These are phyloP conservation scores for Drosophila tani DNA, from an alignment of 1,140 invertebrate species.

Conservation along the genomic window DNA sequence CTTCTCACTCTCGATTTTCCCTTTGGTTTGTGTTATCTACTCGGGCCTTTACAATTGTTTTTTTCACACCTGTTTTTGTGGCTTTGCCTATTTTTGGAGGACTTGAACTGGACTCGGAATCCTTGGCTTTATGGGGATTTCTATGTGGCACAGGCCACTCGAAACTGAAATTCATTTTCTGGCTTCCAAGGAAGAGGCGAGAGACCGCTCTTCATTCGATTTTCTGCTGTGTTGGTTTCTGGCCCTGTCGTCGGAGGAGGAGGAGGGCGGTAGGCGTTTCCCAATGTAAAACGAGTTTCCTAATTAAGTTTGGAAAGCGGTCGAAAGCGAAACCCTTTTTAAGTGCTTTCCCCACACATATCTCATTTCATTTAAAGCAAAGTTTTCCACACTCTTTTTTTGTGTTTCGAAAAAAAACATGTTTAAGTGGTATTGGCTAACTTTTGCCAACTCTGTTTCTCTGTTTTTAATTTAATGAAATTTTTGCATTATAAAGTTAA, in stretches of 20 bases:
- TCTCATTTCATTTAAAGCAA: conserved; percentile 68
- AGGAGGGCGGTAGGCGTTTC: background rate
- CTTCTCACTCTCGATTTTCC: conserved; percentile 9
- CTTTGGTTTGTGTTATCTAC: conserved; percentile 14
- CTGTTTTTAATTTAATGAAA: conserved; percentile 32
- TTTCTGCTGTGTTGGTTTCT: conserved; percentile 64
- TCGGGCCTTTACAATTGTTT: conserved; percentile 21
- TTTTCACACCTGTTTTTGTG: conserved; percentile 64
- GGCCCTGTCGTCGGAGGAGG: background rate
- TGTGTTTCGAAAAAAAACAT: conserved; percentile 50
- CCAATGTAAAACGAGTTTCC: conserved; percentile 50
- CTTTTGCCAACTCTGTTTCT: conserved; percentile 35
- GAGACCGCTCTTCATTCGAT: conserved; percentile 52
- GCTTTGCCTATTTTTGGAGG: conserved; percentile 31
- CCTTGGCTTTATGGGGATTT: conserved; percentile 58
- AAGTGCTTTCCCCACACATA: conserved; percentile 55
- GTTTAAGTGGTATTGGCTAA: conserved; percentile 54
- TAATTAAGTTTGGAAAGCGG: conserved; percentile 67
- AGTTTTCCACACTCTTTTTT: conserved; percentile 37
- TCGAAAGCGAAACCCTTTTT: conserved; percentile 59
- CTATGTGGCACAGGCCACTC: conserved; percentile 49
- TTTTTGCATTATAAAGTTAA: conserved; percentile 56
- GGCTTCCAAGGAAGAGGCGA: conserved; percentile 3
- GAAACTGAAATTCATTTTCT: conserved; percentile 51
- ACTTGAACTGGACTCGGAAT: conserved; percentile 7